Evolutionary conservation across 2,797 vertebrate genomes (phyloP).

Genomic region (Fundulus diaphanus): DNA sequence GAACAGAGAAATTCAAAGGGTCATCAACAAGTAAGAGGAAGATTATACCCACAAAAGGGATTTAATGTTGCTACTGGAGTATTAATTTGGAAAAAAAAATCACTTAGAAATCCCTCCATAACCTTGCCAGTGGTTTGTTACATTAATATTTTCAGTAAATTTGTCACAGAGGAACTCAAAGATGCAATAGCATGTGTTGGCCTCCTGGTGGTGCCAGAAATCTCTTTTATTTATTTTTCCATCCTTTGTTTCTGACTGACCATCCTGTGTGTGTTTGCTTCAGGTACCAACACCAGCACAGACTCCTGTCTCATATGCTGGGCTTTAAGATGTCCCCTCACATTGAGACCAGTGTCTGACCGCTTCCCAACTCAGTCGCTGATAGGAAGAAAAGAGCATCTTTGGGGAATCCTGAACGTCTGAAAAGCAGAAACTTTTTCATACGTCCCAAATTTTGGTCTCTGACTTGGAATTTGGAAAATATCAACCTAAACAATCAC

Average conservation of each 20-base stretch:
- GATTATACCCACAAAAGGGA: background rate
- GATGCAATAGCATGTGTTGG: slow-evolving; percentile 20
- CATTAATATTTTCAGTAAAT: background rate
- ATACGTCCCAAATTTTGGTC: background rate
- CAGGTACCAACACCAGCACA: slow-evolving; percentile 84
- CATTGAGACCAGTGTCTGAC: slow-evolving; percentile 85
- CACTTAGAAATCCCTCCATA: background rate
- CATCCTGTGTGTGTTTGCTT: slow-evolving; percentile 13
- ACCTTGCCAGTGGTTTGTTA: background rate
- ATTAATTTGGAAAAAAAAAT: background rate
- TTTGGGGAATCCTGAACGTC: background rate
- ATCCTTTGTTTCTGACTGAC: background rate
- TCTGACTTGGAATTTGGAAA: background rate
- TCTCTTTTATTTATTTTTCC: background rate
- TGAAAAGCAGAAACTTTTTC: background rate
- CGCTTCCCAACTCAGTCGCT: background rate
- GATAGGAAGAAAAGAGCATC: background rate
- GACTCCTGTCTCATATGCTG: slow-evolving; percentile 77
- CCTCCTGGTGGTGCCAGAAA: slow-evolving; percentile 37
- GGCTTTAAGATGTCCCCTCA: slow-evolving; percentile 66
- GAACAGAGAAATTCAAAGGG: slow-evolving; percentile 82
- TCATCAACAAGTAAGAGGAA: slow-evolving; percentile 82
- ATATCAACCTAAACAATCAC: background rate
- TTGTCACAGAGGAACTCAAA: background rate
- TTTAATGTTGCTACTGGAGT: background rate